These are phyloP conservation scores for Bombus soroeensis DNA, from an alignment of 1,140 invertebrate species.

Conservation along the genomic window DNA sequence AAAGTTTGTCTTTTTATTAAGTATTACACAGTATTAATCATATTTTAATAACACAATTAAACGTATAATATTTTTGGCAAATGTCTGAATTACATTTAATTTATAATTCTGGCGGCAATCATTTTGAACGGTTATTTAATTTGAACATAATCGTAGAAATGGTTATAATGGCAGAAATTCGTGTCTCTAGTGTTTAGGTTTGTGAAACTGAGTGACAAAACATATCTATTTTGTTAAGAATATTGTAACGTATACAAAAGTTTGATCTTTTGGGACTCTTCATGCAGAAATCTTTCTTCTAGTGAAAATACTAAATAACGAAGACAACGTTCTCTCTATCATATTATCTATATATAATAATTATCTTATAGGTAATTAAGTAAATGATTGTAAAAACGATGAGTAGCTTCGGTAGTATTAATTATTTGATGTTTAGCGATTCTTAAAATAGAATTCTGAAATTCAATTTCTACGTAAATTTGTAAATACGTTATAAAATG, in stretches of 20 bases:
- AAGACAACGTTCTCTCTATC: constrained; percentile 30
- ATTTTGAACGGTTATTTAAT: constrained; percentile 33
- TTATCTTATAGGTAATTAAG: too few species aligned
- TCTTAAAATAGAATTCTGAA: too few species aligned
- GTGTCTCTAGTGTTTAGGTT: constrained; percentile 73
- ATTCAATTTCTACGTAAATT: too few species aligned
- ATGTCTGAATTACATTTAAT: background rate
- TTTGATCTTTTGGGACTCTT: constrained; percentile 29
- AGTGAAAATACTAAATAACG: background rate
- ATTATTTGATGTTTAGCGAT: too few species aligned
- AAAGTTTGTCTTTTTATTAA: background rate
- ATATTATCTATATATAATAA: background rate
- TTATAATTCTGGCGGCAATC: too few species aligned
- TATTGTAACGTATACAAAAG: constrained; percentile 57
- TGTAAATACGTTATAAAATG: too few species aligned
- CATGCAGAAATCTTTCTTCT: constrained; percentile 29
- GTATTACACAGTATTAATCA: background rate
- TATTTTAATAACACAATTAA: background rate
- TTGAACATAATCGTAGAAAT: constrained; percentile 68
- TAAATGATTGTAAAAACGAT: too few species aligned
- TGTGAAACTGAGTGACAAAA: constrained; percentile 68
- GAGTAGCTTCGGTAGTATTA: too few species aligned
- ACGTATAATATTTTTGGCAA: background rate
- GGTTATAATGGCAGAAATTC: constrained; percentile 75
- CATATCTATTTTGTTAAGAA: constrained; percentile 56